Conservation (phyloP, 2,888 invertebrate species). For the Willowsia nigromaculata region DNA sequence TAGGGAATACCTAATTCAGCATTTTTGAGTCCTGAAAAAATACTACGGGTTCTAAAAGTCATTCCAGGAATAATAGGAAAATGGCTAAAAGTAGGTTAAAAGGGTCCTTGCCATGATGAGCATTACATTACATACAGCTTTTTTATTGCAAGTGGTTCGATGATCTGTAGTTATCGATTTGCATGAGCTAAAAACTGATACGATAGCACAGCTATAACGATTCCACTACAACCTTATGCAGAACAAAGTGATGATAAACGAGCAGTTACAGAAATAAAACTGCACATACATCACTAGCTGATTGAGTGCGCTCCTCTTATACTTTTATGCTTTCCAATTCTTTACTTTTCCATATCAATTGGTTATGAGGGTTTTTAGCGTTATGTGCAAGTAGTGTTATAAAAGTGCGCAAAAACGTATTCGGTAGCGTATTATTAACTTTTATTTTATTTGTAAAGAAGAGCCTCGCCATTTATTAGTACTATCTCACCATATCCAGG, state of each 20-base stretch:
- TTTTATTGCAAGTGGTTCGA: not conserved
- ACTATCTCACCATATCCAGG: not conserved
- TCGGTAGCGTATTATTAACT: not conserved
- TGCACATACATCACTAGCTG: slow-evolving; percentile 66
- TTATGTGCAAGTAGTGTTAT: not conserved
- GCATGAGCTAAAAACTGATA: slow-evolving; percentile 25
- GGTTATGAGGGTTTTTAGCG: not conserved
- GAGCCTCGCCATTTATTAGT: slow-evolving; percentile 1
- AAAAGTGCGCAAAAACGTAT: not conserved
- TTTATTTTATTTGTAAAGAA: not conserved
- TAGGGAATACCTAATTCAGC: too few species aligned
- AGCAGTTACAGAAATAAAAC: slow-evolving; percentile 64
- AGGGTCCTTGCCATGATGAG: not conserved
- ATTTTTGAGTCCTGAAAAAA: not conserved
- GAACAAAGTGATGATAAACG: slow-evolving; percentile 59
- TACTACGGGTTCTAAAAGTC: not conserved
- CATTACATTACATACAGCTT: not conserved
- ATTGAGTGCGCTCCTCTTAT: slow-evolving; percentile 58
- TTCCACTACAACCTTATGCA: not conserved
- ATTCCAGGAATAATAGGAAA: not conserved
- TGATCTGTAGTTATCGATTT: slow-evolving; percentile 40
- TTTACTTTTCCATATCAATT: slow-evolving; percentile 26
- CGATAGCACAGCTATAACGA: not conserved
- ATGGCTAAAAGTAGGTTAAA: not conserved
- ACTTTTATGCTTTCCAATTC: not conserved